Evolutionary conservation across 2,797 vertebrate species (phyloP).

Genomic region (Propithecus deckenii): DNA sequence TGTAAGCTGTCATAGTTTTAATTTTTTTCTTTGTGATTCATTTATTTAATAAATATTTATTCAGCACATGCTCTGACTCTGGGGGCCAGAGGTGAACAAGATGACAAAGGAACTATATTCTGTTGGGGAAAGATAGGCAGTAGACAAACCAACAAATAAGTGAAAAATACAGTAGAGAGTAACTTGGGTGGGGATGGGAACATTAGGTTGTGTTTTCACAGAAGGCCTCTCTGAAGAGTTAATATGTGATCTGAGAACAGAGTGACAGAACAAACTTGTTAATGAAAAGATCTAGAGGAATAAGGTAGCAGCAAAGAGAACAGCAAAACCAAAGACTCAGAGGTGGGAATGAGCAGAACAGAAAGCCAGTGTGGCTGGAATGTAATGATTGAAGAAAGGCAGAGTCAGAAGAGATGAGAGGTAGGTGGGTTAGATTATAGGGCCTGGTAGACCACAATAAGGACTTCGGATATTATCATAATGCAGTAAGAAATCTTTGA

Average conservation of each 20-base stretch:
- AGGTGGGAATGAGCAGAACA: background rate
- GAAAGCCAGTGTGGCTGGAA: background rate
- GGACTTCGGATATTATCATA: background rate
- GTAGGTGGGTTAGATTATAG: background rate
- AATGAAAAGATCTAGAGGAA: background rate
- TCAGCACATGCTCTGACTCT: background rate
- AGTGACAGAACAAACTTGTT: background rate
- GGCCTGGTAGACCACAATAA: background rate
- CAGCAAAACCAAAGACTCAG: background rate
- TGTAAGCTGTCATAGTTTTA: background rate
- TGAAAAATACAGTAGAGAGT: background rate
- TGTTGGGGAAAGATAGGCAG: background rate
- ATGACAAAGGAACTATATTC: background rate
- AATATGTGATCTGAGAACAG: background rate
- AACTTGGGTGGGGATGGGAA: background rate
- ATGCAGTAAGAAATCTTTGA: background rate
- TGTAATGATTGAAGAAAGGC: background rate
- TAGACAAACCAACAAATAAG: background rate
- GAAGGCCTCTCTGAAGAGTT: slow-evolving; percentile 1
- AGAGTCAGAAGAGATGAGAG: background rate
- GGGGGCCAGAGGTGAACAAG: background rate
- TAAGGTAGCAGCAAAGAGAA: background rate
- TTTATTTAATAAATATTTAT: background rate
- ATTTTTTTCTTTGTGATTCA: background rate
- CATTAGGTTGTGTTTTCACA: background rate